Evolutionary conservation across 1,140 invertebrate genomes (phyloP).

Genomic region (Drosophila leontia): DNA sequence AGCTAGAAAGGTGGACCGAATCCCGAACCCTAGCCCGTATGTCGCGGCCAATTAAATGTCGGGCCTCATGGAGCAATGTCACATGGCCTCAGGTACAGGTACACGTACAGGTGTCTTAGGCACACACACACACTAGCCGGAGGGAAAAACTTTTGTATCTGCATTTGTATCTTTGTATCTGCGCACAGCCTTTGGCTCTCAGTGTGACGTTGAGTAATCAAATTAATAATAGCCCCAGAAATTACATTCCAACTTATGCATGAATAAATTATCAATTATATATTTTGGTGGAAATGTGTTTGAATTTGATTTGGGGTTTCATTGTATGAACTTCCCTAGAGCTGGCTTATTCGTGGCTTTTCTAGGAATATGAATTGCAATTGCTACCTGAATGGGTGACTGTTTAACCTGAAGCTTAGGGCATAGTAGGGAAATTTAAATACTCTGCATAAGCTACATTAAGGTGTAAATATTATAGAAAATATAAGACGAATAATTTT

Average conservation of each 20-base stretch:
- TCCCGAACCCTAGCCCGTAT: slow-evolving; percentile 14
- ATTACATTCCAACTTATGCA: slow-evolving; percentile 68
- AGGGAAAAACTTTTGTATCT: slow-evolving; percentile 9
- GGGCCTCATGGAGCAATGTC: slow-evolving; percentile 36
- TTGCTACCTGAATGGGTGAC: slow-evolving; percentile 5
- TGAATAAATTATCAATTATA: slow-evolving; percentile 79
- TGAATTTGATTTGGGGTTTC: slow-evolving; percentile 20
- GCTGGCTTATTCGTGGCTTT: slow-evolving; percentile 17
- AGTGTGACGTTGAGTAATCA: slow-evolving; percentile 65
- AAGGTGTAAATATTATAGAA: neutral
- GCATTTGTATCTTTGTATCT: slow-evolving; percentile 43
- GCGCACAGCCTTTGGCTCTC: slow-evolving; percentile 18
- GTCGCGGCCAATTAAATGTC: slow-evolving; percentile 38
- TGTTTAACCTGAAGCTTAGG: fast-evolving
- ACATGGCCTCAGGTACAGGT: slow-evolving; percentile 43
- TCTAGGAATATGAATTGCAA: slow-evolving; percentile 39
- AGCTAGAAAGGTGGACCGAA: slow-evolving; percentile 34
- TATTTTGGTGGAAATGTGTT: slow-evolving; percentile 13
- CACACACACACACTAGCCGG: neutral
- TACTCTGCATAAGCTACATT: neutral
- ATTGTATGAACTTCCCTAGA: slow-evolving; percentile 16
- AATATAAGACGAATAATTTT: neutral
- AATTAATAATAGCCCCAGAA: slow-evolving; percentile 74
- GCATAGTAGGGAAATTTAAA: neutral
- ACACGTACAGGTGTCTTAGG: slow-evolving; percentile 40